phyloP scores from a whole-genome alignment of 2,797 vertebrate species.

The Leucoraja ocellata region DNA sequence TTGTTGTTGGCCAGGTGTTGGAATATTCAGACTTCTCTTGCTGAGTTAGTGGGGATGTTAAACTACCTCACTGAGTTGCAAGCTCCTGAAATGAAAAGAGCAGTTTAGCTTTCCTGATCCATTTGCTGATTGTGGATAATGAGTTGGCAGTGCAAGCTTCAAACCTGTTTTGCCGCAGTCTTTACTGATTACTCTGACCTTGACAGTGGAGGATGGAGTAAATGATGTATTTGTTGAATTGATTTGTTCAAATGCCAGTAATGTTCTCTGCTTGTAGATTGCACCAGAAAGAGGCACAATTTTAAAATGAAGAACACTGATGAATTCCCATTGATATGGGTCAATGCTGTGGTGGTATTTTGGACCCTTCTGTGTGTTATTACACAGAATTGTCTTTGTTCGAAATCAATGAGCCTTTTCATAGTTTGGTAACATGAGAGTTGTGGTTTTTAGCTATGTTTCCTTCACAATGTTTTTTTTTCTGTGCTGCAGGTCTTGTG shows the following conservation, averaged over 20 bases:
- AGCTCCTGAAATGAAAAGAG: no score
- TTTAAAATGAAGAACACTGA: neutral
- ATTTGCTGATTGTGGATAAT: neutral
- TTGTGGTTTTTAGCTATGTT: constrained; percentile 38
- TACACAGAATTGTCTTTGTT: neutral
- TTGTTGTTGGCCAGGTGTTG: neutral
- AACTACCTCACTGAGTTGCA: neutral
- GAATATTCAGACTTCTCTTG: no score
- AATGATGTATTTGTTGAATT: neutral
- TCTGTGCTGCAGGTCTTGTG: constrained; percentile 69
- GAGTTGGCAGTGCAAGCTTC: neutral
- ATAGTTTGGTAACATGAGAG: constrained; percentile 20
- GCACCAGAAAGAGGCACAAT: neutral
- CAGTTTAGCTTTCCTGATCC: neutral
- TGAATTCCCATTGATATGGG: neutral
- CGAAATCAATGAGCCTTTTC: constrained; percentile 5
- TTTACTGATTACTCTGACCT: constrained; percentile 3
- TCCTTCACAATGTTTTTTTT: constrained; percentile 15
- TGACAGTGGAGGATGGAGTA: neutral
- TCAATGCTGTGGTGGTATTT: neutral
- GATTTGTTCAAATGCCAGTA: neutral
- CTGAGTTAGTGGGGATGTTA: neutral
- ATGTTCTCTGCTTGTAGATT: neutral
- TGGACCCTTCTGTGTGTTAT: neutral
- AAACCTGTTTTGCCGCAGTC: neutral